Conservation (phyloP, 2,888 invertebrate species). For the Galeruca laticollis region DNA sequence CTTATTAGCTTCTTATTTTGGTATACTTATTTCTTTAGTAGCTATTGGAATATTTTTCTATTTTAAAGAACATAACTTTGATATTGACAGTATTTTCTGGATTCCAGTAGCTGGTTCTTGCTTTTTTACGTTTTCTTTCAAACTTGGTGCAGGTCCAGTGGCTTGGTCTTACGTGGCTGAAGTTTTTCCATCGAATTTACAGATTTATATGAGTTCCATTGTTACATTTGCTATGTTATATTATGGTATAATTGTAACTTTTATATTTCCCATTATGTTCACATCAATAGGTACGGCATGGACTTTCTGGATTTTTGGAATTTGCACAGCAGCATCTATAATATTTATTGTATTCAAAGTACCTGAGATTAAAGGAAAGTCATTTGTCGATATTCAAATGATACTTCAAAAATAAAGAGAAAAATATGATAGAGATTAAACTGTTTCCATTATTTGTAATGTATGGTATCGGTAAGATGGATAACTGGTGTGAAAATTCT, state of each 20-base stretch:
- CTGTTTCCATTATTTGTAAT: no score
- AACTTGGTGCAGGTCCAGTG: constrained; percentile 77
- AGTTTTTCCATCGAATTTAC: constrained; percentile 82
- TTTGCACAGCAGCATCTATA: constrained; percentile 38
- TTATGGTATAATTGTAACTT: constrained; percentile 38
- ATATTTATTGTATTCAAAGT: constrained; percentile 49
- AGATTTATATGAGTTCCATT: constrained; percentile 71
- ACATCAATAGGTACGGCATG: constrained; percentile 43
- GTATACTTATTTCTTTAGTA: constrained; percentile 71
- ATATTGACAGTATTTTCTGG: constrained; percentile 70
- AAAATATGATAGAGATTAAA: neutral
- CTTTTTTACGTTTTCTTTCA: constrained; percentile 79
- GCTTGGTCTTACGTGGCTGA: constrained; percentile 88
- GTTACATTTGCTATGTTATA: constrained; percentile 33
- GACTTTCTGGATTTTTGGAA: constrained; percentile 49
- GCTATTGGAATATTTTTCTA: constrained; percentile 51
- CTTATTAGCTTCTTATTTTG: constrained; percentile 76
- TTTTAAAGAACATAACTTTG: constrained; percentile 36
- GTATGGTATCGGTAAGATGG: no score
- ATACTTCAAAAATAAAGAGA: constrained; percentile 24
- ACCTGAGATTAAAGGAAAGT: constrained; percentile 52
- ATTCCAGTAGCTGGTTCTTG: constrained; percentile 79
- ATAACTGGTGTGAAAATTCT: no score
- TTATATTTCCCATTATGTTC: constrained; percentile 48
- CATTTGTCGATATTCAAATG: constrained; percentile 50